phyloP scores from a whole-genome alignment of 1,140 invertebrate genomes.

The Megalonaias nervosa region DNA sequence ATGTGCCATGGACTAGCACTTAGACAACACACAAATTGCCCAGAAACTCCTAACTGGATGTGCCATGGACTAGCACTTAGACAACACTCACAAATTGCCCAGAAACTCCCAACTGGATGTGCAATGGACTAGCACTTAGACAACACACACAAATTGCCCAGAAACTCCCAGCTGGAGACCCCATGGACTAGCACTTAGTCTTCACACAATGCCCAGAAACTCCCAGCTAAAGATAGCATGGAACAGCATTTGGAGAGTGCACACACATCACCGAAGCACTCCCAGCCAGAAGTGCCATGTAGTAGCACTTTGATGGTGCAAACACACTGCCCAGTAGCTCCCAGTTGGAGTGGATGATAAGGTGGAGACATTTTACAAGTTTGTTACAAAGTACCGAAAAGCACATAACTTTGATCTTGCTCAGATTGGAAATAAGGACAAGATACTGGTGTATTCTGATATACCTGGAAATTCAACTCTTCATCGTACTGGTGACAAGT shows the following conservation, averaged over 20 bases:
- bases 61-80: too few relatives aligned
- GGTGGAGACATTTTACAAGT: conserved; percentile 29
- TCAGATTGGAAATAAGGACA: conserved; percentile 49
- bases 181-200: conserved; percentile 25
- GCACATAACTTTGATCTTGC: conserved; percentile 9
- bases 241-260: too few relatives aligned
- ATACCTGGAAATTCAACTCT: conserved; percentile 41
- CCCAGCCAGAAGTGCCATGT: conserved; percentile 5
- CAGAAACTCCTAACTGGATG: too few relatives aligned
- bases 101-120: background rate
- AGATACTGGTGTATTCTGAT: conserved; percentile 42
- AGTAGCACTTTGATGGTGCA: conserved; percentile 23
- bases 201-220: conserved; percentile 39
- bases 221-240: conserved; percentile 15
- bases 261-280: too few relatives aligned
- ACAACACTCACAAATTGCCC: too few relatives aligned
- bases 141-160: conserved; percentile 43
- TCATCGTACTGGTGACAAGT: conserved; percentile 33
- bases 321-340: conserved; percentile 44
- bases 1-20: too few relatives aligned
- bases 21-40: too few relatives aligned
- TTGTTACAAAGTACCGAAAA: conserved; percentile 32
- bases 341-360: conserved; percentile 33
- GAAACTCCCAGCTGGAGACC: conserved; percentile 31
- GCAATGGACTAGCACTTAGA: conserved; percentile 26